Conservation (phyloP, 2,113 vertebrate genomes). For the Triplophysa siluroides region DNA sequence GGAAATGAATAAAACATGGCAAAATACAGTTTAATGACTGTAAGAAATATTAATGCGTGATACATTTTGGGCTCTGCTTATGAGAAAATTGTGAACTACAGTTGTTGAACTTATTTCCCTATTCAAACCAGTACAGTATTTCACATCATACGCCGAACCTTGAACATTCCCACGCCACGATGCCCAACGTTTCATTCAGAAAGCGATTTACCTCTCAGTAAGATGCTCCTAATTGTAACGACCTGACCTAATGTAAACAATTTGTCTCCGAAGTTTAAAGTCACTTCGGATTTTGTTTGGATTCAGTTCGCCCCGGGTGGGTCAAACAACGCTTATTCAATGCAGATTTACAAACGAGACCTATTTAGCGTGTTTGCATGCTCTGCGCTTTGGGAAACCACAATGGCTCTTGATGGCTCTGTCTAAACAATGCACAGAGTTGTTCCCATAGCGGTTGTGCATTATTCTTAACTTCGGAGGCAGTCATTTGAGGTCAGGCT, state of each 20-base stretch:
- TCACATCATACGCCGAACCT: neutral
- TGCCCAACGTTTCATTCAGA: too few relatives aligned
- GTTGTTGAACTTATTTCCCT: neutral
- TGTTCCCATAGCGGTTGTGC: neutral
- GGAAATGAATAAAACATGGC: neutral
- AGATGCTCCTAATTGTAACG: neutral
- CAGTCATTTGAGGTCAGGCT: conserved; percentile 36
- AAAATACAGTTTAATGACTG: neutral
- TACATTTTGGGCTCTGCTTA: neutral
- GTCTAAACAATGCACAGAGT: conserved; percentile 21
- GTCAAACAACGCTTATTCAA: conserved; percentile 30
- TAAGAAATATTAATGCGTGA: neutral
- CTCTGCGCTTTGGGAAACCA: conserved; percentile 29
- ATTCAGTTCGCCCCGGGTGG: neutral
- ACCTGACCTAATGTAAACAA: neutral
- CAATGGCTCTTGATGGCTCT: conserved; percentile 21
- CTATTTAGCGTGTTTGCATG: conserved; percentile 10
- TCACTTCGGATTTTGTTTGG: conserved; percentile 7
- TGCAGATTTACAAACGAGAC: conserved; percentile 16
- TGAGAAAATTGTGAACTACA: neutral
- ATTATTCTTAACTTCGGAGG: conserved; percentile 11
- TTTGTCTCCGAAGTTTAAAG: conserved; percentile 4
- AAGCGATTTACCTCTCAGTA: neutral
- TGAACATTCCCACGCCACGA: neutral
- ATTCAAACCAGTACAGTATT: neutral